Conservation (phyloP, 2,113 vertebrate genomes). For the Ceyx melanurus region DNA sequence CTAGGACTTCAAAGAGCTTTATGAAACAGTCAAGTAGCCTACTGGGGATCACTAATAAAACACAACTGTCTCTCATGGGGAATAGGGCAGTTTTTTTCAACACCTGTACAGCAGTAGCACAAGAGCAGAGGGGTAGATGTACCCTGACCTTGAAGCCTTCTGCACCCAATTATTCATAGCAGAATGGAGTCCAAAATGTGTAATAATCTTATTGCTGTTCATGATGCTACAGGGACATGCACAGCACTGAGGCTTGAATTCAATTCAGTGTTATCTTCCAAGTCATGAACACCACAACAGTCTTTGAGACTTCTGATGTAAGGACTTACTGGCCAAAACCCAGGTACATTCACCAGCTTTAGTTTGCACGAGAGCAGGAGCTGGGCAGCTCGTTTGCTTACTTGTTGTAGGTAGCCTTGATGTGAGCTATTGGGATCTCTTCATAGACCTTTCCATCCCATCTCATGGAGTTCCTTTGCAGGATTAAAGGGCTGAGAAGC, state of each 20-base stretch:
- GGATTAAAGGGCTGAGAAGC: slow-evolving; percentile 79
- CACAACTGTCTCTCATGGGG: not conserved
- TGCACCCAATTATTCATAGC: not conserved
- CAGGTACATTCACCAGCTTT: rapidly evolving
- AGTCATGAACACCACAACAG: not conserved
- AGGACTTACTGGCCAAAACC: not conserved
- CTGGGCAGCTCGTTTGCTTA: slow-evolving; percentile 60
- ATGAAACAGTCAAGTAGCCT: not conserved
- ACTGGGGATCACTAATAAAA: not conserved
- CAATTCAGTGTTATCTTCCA: not conserved
- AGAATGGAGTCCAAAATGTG: not conserved
- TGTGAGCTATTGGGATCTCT: slow-evolving; percentile 86
- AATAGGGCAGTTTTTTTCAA: not conserved
- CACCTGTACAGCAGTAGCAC: not conserved
- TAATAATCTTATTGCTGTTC: not conserved
- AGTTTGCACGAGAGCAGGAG: not conserved
- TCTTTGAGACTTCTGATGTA: not conserved
- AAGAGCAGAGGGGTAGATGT: not conserved
- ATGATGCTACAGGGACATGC: not conserved
- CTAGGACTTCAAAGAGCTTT: not conserved
- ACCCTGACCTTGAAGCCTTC: not conserved
- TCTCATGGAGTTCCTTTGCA: slow-evolving; percentile 79
- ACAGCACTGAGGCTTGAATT: not conserved
- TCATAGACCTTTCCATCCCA: slow-evolving; percentile 90
- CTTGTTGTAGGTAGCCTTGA: slow-evolving; percentile 98